Conservation (phyloP, 2,113 vertebrate genomes). For the Loxodonta africana region DNA sequence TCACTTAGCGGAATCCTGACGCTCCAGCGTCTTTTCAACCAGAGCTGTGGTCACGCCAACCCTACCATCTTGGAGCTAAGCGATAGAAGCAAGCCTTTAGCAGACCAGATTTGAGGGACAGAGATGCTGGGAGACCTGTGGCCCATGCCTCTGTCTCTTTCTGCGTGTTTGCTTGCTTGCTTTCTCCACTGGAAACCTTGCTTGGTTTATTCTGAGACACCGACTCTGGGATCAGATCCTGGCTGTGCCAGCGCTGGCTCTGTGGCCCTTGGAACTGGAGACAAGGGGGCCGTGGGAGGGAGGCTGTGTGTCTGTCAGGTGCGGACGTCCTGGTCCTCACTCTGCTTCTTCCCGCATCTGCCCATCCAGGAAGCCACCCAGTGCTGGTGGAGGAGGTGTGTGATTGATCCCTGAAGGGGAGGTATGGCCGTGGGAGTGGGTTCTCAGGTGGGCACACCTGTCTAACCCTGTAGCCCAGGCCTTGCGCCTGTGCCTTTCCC, state of each 20-base stretch:
- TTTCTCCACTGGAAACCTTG: not conserved
- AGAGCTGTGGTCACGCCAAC: too few relatives aligned
- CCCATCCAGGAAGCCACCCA: not conserved
- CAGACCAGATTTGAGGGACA: fast-evolving
- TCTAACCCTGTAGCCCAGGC: too few relatives aligned
- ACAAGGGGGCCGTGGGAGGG: too few relatives aligned
- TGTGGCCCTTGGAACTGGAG: not conserved
- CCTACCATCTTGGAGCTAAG: fast-evolving
- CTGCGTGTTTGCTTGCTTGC: not conserved
- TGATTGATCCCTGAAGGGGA: not conserved
- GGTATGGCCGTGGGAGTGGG: not conserved
- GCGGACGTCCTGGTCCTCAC: too few relatives aligned
- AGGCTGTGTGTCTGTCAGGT: fast-evolving
- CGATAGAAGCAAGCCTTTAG: not conserved
- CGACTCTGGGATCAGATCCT: fast-evolving
- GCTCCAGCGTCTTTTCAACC: fast-evolving
- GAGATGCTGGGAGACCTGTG: not conserved
- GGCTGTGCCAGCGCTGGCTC: not conserved
- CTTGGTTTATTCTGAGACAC: not conserved
- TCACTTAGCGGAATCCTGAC: not conserved
- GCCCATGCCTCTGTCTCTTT: not conserved
- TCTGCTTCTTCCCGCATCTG: not conserved
- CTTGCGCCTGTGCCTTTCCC: too few relatives aligned
- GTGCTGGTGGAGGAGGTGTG: not conserved
- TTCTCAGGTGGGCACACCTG: too few relatives aligned